Percentiles rank a stretch among this genome's conserved stretches.
These are phyloP conservation scores for Mandrillus leucophaeus DNA, from an alignment of 2,113 vertebrate species.

Conservation along the genomic window DNA sequence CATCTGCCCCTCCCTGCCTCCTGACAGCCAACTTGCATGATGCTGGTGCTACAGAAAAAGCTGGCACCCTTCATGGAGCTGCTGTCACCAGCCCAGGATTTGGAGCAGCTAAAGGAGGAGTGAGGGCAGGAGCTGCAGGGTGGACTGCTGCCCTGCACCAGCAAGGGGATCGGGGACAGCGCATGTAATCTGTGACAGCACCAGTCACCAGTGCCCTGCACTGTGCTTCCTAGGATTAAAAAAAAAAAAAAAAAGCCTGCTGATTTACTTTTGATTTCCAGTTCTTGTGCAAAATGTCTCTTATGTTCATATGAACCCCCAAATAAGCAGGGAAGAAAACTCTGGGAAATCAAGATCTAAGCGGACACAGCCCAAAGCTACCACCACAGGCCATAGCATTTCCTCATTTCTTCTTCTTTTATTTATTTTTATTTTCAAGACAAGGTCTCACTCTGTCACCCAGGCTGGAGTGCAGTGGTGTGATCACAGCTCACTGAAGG, in stretches of 20 bases:
- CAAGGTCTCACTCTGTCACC: not conserved
- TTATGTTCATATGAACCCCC: not conserved
- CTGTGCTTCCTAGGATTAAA: not conserved
- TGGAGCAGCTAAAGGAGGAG: not conserved
- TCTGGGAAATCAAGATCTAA: not conserved
- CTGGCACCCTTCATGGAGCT: not conserved
- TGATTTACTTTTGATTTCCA: not conserved
- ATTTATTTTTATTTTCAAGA: not conserved
- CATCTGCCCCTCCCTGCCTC: not conserved
- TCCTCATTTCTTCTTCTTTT: not conserved
- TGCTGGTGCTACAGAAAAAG: not conserved
- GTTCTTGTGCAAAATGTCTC: not conserved
- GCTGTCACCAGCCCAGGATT: not conserved
- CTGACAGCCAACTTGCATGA: not conserved
- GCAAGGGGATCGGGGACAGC: rapidly evolving
- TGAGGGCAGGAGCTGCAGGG: not conserved
- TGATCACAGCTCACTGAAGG: not conserved
- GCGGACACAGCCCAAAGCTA: not conserved
- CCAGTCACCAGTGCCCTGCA: not conserved
- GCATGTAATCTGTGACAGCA: not conserved
- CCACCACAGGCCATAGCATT: not conserved
- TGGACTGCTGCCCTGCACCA: not conserved
- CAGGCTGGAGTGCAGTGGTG: not conserved
- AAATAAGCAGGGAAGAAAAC: not conserved
- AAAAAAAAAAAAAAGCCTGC: not conserved